Percentiles rank a stretch among this genome's conserved stretches.
Evolutionary conservation across 2,113 vertebrate species (phyloP).

Genomic region (Paradoxurus hermaphroditus): DNA sequence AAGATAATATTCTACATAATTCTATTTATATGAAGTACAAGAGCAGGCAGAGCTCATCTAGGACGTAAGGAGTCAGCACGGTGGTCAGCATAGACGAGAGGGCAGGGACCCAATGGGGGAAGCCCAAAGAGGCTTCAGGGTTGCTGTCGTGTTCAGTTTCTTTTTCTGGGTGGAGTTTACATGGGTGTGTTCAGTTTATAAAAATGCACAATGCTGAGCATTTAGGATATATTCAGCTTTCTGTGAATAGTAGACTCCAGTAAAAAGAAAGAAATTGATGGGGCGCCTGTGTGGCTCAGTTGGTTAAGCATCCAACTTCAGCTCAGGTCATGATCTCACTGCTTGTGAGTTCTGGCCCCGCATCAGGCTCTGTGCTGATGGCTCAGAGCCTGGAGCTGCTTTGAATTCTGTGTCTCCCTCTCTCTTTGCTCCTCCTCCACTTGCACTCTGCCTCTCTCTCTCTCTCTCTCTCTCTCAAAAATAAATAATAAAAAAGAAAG

Average conservation of each 20-base stretch:
- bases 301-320: too few species aligned
- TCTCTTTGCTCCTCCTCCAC: too few species aligned
- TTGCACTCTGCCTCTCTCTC: too few species aligned
- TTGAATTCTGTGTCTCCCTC: too few species aligned
- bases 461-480: too few species aligned
- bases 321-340: too few species aligned
- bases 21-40: background rate
- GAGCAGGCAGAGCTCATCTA: background rate
- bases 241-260: background rate
- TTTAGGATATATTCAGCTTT: background rate
- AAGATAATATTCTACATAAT: background rate
- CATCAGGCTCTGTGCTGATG: too few species aligned
- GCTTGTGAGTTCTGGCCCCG: too few species aligned
- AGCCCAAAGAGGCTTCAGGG: background rate
- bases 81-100: background rate
- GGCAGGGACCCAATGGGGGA: accelerated
- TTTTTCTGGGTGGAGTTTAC: background rate
- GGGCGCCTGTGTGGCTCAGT: too few species aligned
- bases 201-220: background rate
- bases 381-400: too few species aligned
- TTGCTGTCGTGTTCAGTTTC: background rate
- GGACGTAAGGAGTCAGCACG: background rate
- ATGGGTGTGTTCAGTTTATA: background rate
- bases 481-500: background rate
- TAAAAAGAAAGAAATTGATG: too few species aligned